phyloP scores from a whole-genome alignment of 2,888 invertebrate genomes.

The Thymelicus acteon region DNA sequence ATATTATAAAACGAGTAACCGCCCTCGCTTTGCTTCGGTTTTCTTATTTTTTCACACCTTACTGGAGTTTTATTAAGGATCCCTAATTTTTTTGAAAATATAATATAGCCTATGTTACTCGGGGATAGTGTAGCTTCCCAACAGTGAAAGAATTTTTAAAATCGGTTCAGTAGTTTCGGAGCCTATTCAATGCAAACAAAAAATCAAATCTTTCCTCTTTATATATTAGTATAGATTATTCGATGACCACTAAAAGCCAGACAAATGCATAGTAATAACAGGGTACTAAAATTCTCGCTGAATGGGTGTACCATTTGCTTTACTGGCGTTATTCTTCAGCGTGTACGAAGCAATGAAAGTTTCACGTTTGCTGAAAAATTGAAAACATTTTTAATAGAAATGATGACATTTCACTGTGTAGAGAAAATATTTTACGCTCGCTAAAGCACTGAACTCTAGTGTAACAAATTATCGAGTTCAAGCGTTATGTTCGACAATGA shows the following conservation, averaged over 20 bases:
- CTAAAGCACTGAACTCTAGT: not conserved
- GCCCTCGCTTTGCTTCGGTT: no score
- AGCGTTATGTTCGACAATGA: not conserved
- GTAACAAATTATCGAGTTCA: not conserved
- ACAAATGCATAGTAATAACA: slow-evolving; percentile 5
- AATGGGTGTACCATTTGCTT: not conserved
- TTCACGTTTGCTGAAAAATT: slow-evolving; percentile 22
- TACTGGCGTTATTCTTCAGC: slow-evolving; percentile 12
- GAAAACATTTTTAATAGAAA: slow-evolving; percentile 29
- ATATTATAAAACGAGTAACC: not conserved
- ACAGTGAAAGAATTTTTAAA: no score
- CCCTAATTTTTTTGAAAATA: no score
- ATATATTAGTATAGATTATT: no score
- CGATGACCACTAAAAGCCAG: not conserved
- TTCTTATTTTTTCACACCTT: no score
- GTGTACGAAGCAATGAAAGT: slow-evolving; percentile 17
- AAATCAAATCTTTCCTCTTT: no score
- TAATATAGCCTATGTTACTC: no score
- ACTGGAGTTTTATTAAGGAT: no score
- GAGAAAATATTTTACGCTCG: not conserved
- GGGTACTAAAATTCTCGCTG: not conserved
- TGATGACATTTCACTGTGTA: slow-evolving; percentile 11
- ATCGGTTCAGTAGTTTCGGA: no score
- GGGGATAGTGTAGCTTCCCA: no score
- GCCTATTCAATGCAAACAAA: no score